Conservation (phyloP, 2,113 vertebrate species). For the Gorsachius goisagi region DNA sequence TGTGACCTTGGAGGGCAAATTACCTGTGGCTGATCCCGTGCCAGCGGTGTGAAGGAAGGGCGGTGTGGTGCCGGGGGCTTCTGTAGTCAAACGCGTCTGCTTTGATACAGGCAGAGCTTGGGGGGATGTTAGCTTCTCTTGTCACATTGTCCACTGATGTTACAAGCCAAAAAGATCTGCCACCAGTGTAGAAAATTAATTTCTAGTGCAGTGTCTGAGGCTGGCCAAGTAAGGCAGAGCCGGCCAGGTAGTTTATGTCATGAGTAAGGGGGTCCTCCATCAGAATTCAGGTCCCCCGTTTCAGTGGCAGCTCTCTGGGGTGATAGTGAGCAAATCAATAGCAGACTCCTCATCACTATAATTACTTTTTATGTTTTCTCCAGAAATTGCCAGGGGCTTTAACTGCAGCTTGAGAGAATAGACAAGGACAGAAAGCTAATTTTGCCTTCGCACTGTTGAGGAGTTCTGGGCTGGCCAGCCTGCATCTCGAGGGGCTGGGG, state of each 20-base stretch:
- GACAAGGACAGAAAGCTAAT: background rate
- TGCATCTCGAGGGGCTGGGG: background rate
- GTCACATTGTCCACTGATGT: background rate
- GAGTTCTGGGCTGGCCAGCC: background rate
- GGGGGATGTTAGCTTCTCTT: background rate
- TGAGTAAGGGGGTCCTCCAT: background rate
- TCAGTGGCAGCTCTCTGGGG: background rate
- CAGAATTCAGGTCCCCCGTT: background rate
- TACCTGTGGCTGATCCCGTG: background rate
- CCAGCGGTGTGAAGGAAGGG: background rate
- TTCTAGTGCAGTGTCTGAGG: background rate
- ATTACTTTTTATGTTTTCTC: background rate
- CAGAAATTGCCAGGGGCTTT: background rate
- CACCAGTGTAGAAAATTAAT: slow-evolving; percentile 14
- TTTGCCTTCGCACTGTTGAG: background rate
- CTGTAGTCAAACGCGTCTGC: background rate
- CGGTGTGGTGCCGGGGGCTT: background rate
- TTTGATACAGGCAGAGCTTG: slow-evolving; percentile 19
- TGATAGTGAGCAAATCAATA: background rate
- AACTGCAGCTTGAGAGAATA: background rate
- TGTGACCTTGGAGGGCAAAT: slow-evolving; percentile 18
- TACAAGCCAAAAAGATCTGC: background rate
- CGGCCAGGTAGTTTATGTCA: background rate
- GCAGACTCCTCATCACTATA: background rate
- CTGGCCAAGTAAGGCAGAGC: background rate